Base-by-base conservation (phyloP, 2,888 invertebrate genomes). In the Ashinkailepas kermadecensis region DNA sequence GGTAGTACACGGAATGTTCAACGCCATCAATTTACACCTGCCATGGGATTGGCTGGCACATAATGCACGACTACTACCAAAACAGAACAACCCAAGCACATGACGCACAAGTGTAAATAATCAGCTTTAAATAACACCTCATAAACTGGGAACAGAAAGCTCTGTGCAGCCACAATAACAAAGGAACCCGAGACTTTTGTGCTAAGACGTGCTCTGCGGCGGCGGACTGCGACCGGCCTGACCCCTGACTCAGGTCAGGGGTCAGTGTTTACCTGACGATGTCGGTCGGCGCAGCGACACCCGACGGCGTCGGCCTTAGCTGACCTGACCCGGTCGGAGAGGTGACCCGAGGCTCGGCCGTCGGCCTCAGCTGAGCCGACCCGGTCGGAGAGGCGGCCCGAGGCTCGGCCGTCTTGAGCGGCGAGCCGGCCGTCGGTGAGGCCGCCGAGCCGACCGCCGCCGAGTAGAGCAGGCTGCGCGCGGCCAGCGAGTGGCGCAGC, bases 381-480 rank as follows among this genome's bases (percentile, higher is more conserved):
- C 13, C 39, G 1, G 15, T 13, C 39, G 39, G 70, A 4, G 39
- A 39, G 25, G 23, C 8, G 4, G 70, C 39, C 58, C 39, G 81
- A 57, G 80, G 81, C 74, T 81, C 81, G 56, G 80, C 74, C 81
- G 82, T 67, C n/a, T 81, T 81, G 54, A 80, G 82, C 25, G 81
- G 81, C 62, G 81, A 39, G 39, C n/a, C n/a, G n/a, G n/a, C n/a
- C n/a, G n/a, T n/a, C 54, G 78, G 80, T 23, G 70, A 79, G 81
- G 80, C 80, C 80, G 81, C 83, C 83, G 80, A 82, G 65, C 81
- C 82, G 81, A 81, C 78, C n/a, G 78, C 78, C 62, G 80, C 80
- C 80, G 64, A 67, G 65, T 80, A 67, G 80, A 54, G 25, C 64
- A 64, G 82, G 18, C 80, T 58, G 54, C 67, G 82, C 15, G 78